Evolutionary conservation across 2,113 vertebrate genomes (phyloP).

Genomic region (Chaenocephalus aceratus): DNA sequence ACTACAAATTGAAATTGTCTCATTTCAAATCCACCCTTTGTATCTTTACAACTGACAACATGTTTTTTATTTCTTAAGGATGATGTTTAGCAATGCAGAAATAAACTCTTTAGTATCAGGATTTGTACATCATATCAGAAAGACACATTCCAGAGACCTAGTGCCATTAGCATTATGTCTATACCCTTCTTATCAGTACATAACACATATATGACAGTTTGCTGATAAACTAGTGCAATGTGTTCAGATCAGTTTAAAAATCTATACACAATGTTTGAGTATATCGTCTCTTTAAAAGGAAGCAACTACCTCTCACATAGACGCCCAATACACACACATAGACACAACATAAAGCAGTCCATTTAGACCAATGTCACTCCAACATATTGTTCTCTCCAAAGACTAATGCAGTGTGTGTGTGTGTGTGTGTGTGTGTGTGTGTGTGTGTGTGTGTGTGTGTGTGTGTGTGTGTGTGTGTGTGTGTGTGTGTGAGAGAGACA

Average conservation of each 20-base stretch:
- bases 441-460: slow-evolving; percentile 33
- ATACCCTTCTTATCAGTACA: not conserved
- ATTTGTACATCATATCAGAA: too few relatives aligned
- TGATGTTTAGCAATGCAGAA: too few relatives aligned
- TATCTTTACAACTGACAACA: too few relatives aligned
- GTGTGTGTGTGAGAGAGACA: slow-evolving; percentile 8
- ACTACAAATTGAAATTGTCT: not conserved
- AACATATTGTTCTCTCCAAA: slow-evolving; percentile 61
- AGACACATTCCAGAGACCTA: too few relatives aligned
- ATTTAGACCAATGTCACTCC: slow-evolving; percentile 67
- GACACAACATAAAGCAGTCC: slow-evolving; percentile 43
- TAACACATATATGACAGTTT: not conserved
- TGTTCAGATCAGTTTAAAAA: not conserved
- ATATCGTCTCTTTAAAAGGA: slow-evolving; percentile 29
- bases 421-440: slow-evolving; percentile 10
- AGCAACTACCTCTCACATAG: slow-evolving; percentile 8
- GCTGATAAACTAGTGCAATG: not conserved
- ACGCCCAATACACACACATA: slow-evolving; percentile 27
- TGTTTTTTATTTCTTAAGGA: too few relatives aligned
- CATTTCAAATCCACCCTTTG: too few relatives aligned
- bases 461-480: slow-evolving; percentile 38
- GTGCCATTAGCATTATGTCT: too few relatives aligned
- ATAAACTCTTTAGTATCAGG: too few relatives aligned
- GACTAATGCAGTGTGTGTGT: slow-evolving; percentile 66
- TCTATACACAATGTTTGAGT: not conserved